Percentiles rank a stretch among this genome's conserved stretches.
phyloP scores from a whole-genome alignment of 1,140 invertebrate genomes.

The Plodia interpunctella region DNA sequence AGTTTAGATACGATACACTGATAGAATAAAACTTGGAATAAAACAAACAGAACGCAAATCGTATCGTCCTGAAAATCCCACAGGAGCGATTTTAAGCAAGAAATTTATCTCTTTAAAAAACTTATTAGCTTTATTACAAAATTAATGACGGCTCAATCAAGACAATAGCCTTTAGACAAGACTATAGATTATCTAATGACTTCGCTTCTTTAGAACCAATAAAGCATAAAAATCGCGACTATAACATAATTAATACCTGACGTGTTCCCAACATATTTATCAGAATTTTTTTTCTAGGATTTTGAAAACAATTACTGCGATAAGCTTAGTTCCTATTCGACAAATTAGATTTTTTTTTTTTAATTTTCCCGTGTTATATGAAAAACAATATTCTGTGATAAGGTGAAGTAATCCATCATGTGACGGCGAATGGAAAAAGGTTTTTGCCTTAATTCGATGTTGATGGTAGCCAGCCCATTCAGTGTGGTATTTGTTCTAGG shows the following conservation, averaged over 20 bases:
- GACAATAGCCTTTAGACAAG: too few species aligned
- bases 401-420: constrained; percentile 50
- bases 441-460: constrained; percentile 25
- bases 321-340: constrained; percentile 35
- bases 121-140: too few species aligned
- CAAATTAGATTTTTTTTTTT: constrained; percentile 46
- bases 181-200: too few species aligned
- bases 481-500: constrained; percentile 10
- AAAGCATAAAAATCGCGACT: neutral
- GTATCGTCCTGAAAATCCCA: too few species aligned
- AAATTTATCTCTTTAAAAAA: too few species aligned
- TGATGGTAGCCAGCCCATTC: constrained; percentile 15
- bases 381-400: constrained; percentile 54
- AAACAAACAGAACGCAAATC: too few species aligned
- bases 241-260: constrained; percentile 5
- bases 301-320: constrained; percentile 37
- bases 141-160: too few species aligned
- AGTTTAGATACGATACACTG: too few species aligned
- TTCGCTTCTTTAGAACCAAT: too few species aligned
- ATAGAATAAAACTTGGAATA: too few species aligned
- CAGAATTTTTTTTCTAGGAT: constrained; percentile 21
- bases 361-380: constrained; percentile 32
- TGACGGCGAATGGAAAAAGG: constrained; percentile 21
- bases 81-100: too few species aligned
- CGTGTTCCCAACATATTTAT: constrained; percentile 17